These are phyloP conservation scores for Platerodrilus igneus DNA, from an alignment of 2,888 invertebrate species.

Conservation along the genomic window DNA sequence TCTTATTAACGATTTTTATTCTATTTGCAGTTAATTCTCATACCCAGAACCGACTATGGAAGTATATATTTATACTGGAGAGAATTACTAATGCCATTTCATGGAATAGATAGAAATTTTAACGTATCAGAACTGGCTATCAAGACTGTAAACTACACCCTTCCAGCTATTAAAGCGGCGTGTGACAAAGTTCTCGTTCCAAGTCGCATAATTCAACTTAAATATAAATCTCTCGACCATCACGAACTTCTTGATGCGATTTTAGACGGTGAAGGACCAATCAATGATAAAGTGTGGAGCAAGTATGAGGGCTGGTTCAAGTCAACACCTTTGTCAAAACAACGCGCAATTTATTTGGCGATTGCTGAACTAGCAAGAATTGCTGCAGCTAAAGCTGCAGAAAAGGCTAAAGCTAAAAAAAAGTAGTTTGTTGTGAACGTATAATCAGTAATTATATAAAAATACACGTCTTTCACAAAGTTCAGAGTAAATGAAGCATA, in stretches of 20 bases:
- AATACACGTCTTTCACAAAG: neutral
- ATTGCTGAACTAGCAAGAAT: slow-evolving; percentile 31
- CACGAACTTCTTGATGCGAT: slow-evolving; percentile 52
- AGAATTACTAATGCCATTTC: slow-evolving; percentile 56
- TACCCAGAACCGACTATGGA: slow-evolving; percentile 56
- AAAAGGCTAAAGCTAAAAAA: slow-evolving; percentile 36
- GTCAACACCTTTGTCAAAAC: slow-evolving; percentile 40
- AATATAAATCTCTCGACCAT: slow-evolving; percentile 51
- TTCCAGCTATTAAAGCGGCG: slow-evolving; percentile 49
- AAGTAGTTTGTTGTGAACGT: neutral
- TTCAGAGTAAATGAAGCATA: neutral
- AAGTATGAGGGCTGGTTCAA: slow-evolving; percentile 53
- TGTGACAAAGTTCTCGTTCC: slow-evolving; percentile 49
- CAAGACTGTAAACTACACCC: slow-evolving; percentile 53
- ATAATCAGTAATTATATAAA: slow-evolving; percentile 1
- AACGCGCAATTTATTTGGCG: slow-evolving; percentile 40
- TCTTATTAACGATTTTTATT: too few relatives aligned
- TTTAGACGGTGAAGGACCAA: slow-evolving; percentile 38
- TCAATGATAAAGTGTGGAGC: slow-evolving; percentile 48
- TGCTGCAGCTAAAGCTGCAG: slow-evolving; percentile 34
- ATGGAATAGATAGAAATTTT: slow-evolving; percentile 55
- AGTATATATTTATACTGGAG: slow-evolving; percentile 55
- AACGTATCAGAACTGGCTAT: slow-evolving; percentile 56
- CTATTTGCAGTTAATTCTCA: slow-evolving; percentile 37
- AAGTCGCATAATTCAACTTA: slow-evolving; percentile 52